Evolutionary conservation across 2,113 vertebrate species (phyloP).

Genomic region (Paratilapia polleni): DNA sequence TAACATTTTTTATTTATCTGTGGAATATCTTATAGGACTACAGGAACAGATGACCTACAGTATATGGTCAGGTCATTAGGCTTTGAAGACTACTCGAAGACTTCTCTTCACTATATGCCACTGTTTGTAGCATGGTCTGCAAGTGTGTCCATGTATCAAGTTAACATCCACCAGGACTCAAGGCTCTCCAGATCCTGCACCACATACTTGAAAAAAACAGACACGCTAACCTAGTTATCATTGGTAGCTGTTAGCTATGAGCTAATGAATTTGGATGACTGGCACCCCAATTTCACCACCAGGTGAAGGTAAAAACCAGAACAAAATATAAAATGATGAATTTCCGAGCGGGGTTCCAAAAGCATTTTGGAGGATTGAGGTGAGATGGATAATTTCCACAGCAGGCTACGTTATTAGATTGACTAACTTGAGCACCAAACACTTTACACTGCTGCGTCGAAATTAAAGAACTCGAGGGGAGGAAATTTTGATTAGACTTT

Average conservation of each 20-base stretch:
- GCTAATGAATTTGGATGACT: background rate
- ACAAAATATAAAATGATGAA: background rate
- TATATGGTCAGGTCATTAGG: background rate
- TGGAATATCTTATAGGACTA: too few species aligned
- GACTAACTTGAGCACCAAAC: slow-evolving; percentile 12
- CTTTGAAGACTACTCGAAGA: background rate
- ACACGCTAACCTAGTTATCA: background rate
- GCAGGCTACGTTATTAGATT: slow-evolving; percentile 16
- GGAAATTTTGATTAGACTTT: slow-evolving; percentile 41
- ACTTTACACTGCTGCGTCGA: background rate
- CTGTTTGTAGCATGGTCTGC: background rate
- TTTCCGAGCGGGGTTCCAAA: background rate
- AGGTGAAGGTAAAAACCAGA: slow-evolving; percentile 2
- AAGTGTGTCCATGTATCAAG: background rate
- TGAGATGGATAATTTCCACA: slow-evolving; percentile 34
- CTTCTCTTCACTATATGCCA: background rate
- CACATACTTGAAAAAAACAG: background rate
- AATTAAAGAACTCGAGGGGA: slow-evolving; percentile 35
- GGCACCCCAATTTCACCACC: background rate
- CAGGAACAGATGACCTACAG: background rate
- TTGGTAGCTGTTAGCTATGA: background rate
- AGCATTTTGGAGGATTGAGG: background rate
- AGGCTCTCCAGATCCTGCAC: background rate
- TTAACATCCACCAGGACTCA: background rate
- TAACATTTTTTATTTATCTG: background rate